Base-by-base conservation (phyloP, 2,888 invertebrate species). In the Conops quadrifasciatus region DNA sequence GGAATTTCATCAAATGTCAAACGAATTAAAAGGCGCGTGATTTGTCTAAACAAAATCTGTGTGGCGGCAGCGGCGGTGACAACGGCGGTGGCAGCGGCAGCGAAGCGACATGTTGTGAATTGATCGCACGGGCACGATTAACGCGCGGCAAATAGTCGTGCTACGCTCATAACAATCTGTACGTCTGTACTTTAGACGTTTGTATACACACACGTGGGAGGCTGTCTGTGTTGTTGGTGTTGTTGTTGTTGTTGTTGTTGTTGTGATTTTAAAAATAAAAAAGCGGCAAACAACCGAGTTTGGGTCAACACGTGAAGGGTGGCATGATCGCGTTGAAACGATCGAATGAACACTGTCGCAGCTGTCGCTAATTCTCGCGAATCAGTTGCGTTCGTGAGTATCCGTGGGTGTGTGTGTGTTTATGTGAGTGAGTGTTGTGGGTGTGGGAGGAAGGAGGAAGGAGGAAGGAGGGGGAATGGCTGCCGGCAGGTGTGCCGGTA, bases 321-420 rank as follows among this genome's bases (percentile, higher is more conserved):
- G 56, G 75, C 78, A 78, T 77, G n/a, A n/a, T n/a, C n/a, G n/a
- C 77, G 73, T 75, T 70, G 36, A 36, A 36, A 9, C 73, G 72
- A 72, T 67, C 58, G 26, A 62, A 26, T 53, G 74, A 74, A 70
- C 72, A 36, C 36, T 36, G 36, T 36, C 36, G 36, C 36, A 36
- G 36, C 36, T 36, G 36, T 36, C 36, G 5, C 9, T 36, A 36
- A 36, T 36, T 36, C 36, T 36, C 36, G 36, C 5, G 9, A 36
- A 36, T 36, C 36, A 36, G 36, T 36, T 36, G 4, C 36, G 36
- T 9, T 36, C 9, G 36, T 36, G 9, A 36, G 36, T 36, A 36
- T 9, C 4, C 36, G 36, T 9, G 36, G 5, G 36, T 36, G 36
- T 36, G 36, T 36, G 36, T 36, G 36, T 36, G 5, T 36, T 4